Evolutionary conservation across 2,888 invertebrate species (phyloP).

Genomic region (Tanytarsus gracilentus): DNA sequence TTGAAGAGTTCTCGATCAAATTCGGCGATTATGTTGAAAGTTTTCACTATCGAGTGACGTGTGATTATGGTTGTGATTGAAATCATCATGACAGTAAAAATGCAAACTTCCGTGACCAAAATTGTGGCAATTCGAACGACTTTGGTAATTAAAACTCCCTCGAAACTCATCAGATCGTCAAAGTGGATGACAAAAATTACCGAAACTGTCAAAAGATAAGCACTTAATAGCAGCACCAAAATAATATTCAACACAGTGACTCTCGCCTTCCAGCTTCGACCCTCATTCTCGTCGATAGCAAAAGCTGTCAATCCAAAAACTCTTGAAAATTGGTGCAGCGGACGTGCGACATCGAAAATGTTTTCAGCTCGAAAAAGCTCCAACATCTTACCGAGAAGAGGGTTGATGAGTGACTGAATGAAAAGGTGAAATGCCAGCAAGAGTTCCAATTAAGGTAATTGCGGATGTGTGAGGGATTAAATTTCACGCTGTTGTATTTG

Average conservation of each 20-base stretch:
- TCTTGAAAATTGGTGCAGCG: background rate
- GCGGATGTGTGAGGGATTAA: too few species aligned
- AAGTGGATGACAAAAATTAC: too few species aligned
- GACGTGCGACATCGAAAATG: background rate
- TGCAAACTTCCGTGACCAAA: too few species aligned
- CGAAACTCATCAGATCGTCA: too few species aligned
- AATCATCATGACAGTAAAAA: too few species aligned
- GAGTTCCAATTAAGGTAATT: too few species aligned
- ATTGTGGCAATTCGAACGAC: too few species aligned
- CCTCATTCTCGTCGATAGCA: background rate
- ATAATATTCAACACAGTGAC: background rate
- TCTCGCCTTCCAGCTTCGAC: background rate
- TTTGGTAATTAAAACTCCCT: too few species aligned
- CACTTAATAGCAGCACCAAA: background rate
- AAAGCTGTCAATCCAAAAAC: conserved; percentile 3
- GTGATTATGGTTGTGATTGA: background rate
- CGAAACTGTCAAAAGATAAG: too few species aligned
- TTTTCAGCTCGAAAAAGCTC: background rate
- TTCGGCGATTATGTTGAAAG: background rate
- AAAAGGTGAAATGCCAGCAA: background rate
- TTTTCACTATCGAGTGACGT: background rate
- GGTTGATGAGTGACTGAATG: background rate
- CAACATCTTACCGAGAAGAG: background rate
- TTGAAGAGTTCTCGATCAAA: background rate
- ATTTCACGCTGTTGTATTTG: too few species aligned